These are phyloP conservation scores for Phortica okadai DNA, from an alignment of 2,888 invertebrate genomes.

Conservation along the genomic window DNA sequence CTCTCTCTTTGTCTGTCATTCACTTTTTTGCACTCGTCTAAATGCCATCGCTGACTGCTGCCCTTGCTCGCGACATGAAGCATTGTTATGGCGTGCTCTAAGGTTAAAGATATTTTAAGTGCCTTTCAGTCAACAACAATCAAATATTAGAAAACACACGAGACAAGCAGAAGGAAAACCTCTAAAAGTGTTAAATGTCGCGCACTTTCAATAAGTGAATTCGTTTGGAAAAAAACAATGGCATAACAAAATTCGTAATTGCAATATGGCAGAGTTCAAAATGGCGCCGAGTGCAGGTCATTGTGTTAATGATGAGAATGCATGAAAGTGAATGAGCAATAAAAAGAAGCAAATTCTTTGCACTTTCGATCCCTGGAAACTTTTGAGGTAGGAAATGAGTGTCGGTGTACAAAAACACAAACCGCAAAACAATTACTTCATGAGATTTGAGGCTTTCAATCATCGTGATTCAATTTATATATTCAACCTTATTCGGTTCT, in stretches of 20 bases:
- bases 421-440: no score
- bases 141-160: no score
- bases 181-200: constrained; percentile 47
- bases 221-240: not conserved
- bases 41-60: no score
- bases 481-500: no score
- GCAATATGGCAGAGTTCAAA: constrained; percentile 19
- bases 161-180: no score
- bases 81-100: not conserved
- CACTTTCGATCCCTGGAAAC: not conserved
- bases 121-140: not conserved
- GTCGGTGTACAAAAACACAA: no score
- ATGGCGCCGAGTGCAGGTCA: constrained; percentile 1
- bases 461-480: no score
- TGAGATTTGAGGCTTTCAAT: no score
- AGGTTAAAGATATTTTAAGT: not conserved
- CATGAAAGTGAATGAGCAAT: constrained; percentile 12
- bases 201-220: constrained; percentile 42
- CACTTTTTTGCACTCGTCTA: no score
- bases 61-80: no score
- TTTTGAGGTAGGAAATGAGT: no score
- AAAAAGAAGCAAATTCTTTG: not conserved
- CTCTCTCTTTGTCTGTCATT: no score
- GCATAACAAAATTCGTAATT: constrained; percentile 1
- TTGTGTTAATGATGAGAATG: constrained; percentile 13